Conservation (phyloP, 2,113 vertebrate species). For the Gallinago paraguaiae region DNA sequence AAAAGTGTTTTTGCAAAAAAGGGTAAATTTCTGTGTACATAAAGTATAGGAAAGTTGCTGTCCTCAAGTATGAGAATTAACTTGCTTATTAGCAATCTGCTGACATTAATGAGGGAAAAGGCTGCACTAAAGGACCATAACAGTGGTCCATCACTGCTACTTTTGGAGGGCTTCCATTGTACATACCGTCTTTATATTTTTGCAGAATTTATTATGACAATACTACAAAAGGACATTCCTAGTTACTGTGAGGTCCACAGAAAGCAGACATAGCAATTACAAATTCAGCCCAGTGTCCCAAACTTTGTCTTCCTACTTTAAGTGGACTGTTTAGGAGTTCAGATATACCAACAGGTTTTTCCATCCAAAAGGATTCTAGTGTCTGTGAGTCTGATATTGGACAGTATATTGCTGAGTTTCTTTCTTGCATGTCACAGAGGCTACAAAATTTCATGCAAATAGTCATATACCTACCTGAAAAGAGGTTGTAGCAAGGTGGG, state of each 20-base stretch:
- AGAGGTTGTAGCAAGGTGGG: background rate
- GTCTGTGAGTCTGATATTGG: background rate
- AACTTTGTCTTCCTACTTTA: background rate
- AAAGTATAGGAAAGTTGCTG: background rate
- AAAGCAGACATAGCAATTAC: background rate
- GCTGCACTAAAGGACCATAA: background rate
- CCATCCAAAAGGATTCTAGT: background rate
- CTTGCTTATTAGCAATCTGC: fast-evolving
- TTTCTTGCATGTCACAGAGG: background rate
- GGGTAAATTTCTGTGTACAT: background rate
- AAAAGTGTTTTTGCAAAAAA: background rate
- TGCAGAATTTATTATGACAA: background rate
- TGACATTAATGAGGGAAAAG: background rate
- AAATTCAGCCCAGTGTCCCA: background rate
- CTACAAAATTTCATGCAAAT: background rate
- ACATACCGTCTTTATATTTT: background rate
- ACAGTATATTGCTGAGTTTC: background rate
- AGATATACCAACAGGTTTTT: fast-evolving
- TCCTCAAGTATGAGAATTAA: background rate
- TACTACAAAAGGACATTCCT: background rate
- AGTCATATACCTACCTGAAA: background rate
- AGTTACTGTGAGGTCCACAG: background rate
- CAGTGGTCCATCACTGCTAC: background rate
- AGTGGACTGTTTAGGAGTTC: background rate
- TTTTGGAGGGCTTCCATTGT: background rate